These are phyloP conservation scores for Drosophila infuscata DNA, from an alignment of 2,888 invertebrate genomes.

Conservation along the genomic window DNA sequence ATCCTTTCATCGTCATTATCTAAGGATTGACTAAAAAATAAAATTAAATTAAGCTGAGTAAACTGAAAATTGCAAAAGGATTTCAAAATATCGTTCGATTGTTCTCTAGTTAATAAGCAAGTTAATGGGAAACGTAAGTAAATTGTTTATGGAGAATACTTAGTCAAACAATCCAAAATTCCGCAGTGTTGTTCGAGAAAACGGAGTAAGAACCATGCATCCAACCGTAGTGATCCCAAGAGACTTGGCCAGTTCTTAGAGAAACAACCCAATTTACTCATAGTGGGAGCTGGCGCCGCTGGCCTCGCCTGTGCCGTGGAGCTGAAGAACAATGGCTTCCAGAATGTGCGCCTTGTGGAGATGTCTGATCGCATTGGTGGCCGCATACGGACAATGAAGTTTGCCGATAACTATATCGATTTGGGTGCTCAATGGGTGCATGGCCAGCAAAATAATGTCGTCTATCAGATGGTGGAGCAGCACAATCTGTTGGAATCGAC, in stretches of 20 bases:
- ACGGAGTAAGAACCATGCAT: conserved; percentile 39
- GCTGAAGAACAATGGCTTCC: conserved; percentile 82
- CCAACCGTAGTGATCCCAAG: conserved; percentile 2
- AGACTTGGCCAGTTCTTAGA: neutral
- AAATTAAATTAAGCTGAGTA: neutral
- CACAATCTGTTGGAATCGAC: conserved; percentile 47
- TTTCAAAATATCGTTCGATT: conserved; percentile 1
- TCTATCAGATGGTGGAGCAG: conserved; percentile 86
- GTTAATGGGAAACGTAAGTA: conserved; percentile 47
- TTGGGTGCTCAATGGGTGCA: conserved; percentile 88
- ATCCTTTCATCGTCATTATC: neutral
- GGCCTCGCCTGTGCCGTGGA: conserved; percentile 82
- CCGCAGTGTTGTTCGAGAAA: conserved; percentile 31
- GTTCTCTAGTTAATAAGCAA: conserved; percentile 3
- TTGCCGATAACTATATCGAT: conserved; percentile 87
- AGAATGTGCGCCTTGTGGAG: conserved; percentile 86
- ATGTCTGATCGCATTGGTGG: conserved; percentile 88
- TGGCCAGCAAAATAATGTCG: conserved; percentile 88
- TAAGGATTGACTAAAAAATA: neutral
- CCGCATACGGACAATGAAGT: conserved; percentile 86
- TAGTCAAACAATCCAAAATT: neutral
- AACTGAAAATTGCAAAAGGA: neutral
- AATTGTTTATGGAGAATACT: neutral
- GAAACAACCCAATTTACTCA: conserved; percentile 65
- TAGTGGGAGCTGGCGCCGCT: conserved; percentile 82